Percentiles rank a stretch among this genome's conserved stretches.
Conservation (phyloP, 2,797 vertebrate genomes). For the Acanthis flammea region DNA sequence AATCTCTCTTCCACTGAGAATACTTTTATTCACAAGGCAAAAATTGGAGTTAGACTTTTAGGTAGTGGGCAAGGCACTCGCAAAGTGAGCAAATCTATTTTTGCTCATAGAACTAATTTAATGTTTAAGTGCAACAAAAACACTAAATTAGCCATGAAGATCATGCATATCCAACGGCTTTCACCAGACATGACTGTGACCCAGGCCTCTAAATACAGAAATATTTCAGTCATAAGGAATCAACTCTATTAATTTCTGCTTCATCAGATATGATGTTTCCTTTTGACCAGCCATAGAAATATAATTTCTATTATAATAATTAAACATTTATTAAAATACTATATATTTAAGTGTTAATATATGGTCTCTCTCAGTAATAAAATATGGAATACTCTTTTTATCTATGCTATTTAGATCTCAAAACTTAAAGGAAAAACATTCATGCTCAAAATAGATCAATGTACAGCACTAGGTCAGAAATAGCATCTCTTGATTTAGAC, state of each 20-base stretch:
- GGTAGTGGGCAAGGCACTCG: conserved; percentile 76
- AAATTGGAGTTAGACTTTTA: conserved; percentile 69
- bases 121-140: conserved; percentile 70
- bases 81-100: conserved; percentile 67
- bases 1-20: conserved; percentile 61
- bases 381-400: conserved; percentile 61
- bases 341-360: conserved; percentile 52
- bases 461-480: conserved; percentile 63
- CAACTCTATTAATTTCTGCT: conserved; percentile 16
- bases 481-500: conserved; percentile 28
- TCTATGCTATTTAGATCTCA: conserved; percentile 11
- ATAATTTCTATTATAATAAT: conserved; percentile 43
- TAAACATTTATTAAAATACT: conserved; percentile 60
- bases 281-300: conserved; percentile 42
- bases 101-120: conserved; percentile 69
- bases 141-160: conserved; percentile 68
- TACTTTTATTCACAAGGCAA: conserved; percentile 73
- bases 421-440: conserved; percentile 62
- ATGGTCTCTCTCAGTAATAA: conserved; percentile 60
- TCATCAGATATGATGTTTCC: conserved; percentile 24
- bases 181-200: conserved; percentile 62
- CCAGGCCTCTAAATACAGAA: conserved; percentile 55
- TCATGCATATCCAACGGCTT: conserved; percentile 55
- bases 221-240: conserved; percentile 41
- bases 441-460: conserved; percentile 62